Percentiles rank a stretch among this genome's conserved stretches.
Conservation (phyloP, 2,888 invertebrate genomes). For the Trachelus tabidus region DNA sequence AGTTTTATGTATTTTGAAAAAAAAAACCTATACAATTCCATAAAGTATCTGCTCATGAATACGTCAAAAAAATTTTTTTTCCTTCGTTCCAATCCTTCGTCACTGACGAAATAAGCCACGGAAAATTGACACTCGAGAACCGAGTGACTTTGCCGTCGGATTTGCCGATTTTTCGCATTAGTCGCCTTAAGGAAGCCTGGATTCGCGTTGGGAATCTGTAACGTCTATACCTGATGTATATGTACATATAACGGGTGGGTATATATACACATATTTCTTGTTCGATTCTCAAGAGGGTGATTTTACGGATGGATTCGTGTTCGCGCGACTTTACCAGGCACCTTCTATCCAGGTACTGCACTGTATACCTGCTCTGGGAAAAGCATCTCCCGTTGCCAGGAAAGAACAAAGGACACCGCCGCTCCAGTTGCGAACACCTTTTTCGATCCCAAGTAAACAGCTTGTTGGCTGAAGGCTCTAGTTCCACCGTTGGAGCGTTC, state of each 20-base stretch:
- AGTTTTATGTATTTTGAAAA: neutral
- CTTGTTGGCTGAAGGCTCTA: constrained; percentile 35
- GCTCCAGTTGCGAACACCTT: constrained; percentile 51
- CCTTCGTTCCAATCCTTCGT: neutral
- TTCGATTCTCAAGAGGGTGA: constrained; percentile 26
- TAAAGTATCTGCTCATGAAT: neutral
- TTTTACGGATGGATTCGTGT: constrained; percentile 48
- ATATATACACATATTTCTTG: neutral
- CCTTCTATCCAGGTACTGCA: constrained; percentile 12
- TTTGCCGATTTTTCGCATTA: neutral
- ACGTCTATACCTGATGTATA: neutral
- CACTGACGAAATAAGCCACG: neutral
- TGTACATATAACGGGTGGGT: neutral
- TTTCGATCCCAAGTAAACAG: constrained; percentile 50
- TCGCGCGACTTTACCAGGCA: constrained; percentile 35
- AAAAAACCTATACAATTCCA: neutral
- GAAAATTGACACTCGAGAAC: neutral
- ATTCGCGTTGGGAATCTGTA: neutral
- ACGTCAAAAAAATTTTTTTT: neutral
- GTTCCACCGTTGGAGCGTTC: constrained; percentile 34
- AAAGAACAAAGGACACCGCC: constrained; percentile 48
- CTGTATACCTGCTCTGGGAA: constrained; percentile 32
- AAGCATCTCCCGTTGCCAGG: constrained; percentile 29
- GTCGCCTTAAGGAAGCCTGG: neutral
- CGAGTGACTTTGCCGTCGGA: neutral